Evolutionary conservation across 2,113 vertebrate genomes (phyloP), one percentile per base, ranked within the genome.

Genomic region (Siniperca knerii): DNA sequence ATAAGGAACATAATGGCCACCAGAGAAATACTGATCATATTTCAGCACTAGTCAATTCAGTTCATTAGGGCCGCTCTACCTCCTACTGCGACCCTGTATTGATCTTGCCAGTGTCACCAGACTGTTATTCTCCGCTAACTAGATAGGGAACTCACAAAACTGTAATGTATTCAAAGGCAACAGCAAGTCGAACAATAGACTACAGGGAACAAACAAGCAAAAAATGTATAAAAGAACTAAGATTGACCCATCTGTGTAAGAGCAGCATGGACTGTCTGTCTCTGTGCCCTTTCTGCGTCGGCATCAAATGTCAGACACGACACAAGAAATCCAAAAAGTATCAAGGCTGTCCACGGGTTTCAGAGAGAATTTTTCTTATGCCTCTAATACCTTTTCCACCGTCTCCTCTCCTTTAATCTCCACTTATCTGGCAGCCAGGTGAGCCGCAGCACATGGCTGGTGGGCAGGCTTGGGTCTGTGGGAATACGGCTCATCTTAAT

Each of bases 21-120:
- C 89, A 87, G 87, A 92, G 93, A 94, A 94, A 94, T 90, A 90
- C 92, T 90, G 93, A 94, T 96, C 94, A 95, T 94, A 95, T 95
- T 94, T 95, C 91, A 94, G 92, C 86, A 72, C 82, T 82, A 91
- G 90, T 94, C 93, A 93, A 92, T 94, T 93, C 65, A 78, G 92
- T 92, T 96, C 92, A 95, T 95, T 95, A 95, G 90, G 89, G 90
- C 86, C 76, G 79, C 92, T 94, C 87, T 87, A 77, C 90, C 93
- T 94, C 95, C 93, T 84, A 91, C 90, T 86, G 93, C 52, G 80
- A 57, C 79, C 79, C 67, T 46, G 83, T 92, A 96, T 95, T 85
- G 95, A 95, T 96, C 87, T 48, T 6, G 33, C 76, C 75, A 85
- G 89, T 90, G 93, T 93, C 91, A 90, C 84, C 86, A 90, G 91